Evolutionary conservation across 2,797 vertebrate species (phyloP), one percentile per base, ranked within the genome.

Genomic region (Triplophysa yarkandensis): DNA sequence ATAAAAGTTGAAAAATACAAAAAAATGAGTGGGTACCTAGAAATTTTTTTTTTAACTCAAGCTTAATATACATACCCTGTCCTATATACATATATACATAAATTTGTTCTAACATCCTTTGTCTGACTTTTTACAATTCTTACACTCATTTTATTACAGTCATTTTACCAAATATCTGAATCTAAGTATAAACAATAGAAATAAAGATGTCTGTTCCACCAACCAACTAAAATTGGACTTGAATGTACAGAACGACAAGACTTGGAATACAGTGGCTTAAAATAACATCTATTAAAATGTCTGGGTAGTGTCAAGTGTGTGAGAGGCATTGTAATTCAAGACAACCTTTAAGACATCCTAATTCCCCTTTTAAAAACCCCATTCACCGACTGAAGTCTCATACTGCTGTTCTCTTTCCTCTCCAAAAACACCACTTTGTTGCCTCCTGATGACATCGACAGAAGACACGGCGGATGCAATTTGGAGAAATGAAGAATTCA

Each of bases 311-410:
- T 77, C 54, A 48, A 25, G 21, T 23, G 19, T 61, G 68, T 58
- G 64, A 73, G 44, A 72, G 52, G 23, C 64, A 72, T 46, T 61
- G 74, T 34, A 66, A 77, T 81, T 76, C 32, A 66, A 77, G 69
- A 60, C 46, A 55, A 16, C 25, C 25, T 55, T 76, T 69, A 71
- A 76, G 70, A 73, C 52, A 39, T 41, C 64, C 46, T 54, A n/a
- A 50, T 62, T 55, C 70, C 60, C 43, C 28, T 48, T 34, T 43
- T 58, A 30, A 23, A 48, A 71, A 48, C 41, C 46, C 27, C 9
- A 67, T 67, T 50, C 30, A 67, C 10, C 16, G 50, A 11, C 50
- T 27, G 2, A 11, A 25, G 23, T 54, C 23, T 25, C 25, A 65
- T 32, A 75, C 65, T 58, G 61, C 67, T 43, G 50, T 61, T 76